Percentiles rank a stretch among this genome's conserved stretches.
Evolutionary conservation across 2,797 vertebrate species (phyloP).

Genomic region (Chaunax sp.): DNA sequence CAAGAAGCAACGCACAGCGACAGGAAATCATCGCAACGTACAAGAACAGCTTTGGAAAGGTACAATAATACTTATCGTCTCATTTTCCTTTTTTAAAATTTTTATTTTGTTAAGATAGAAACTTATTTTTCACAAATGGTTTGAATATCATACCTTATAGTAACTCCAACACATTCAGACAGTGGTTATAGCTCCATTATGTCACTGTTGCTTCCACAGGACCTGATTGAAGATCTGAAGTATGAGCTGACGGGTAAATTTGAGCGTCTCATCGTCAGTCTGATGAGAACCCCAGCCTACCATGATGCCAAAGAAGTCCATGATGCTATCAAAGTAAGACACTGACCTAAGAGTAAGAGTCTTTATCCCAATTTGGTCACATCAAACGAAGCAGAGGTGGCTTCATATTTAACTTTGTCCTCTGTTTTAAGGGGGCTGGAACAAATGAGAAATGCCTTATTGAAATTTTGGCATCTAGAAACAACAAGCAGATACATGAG

Average conservation of each 20-base stretch:
- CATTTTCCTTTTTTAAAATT: neutral
- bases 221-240: constrained; percentile 95
- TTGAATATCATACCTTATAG: neutral
- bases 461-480: constrained; percentile 94
- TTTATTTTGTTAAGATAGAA: neutral
- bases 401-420: constrained; percentile 13
- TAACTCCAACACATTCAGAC: neutral
- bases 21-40: constrained; percentile 90
- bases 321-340: constrained; percentile 90
- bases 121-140: neutral
- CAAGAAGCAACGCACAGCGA: constrained; percentile 92
- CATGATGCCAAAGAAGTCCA: constrained; percentile 96
- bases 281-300: constrained; percentile 92
- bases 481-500: constrained; percentile 88
- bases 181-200: neutral
- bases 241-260: constrained; percentile 98
- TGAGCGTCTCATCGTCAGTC: constrained; percentile 93
- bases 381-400: neutral
- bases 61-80: constrained; percentile 61
- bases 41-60: constrained; percentile 94
- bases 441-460: constrained; percentile 95
- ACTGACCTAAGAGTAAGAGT: neutral
- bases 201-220: constrained; percentile 76
- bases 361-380: neutral
- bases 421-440: constrained; percentile 85